These are phyloP conservation scores for Procavia capensis DNA, from an alignment of 2,113 vertebrate species.

Conservation along the genomic window DNA sequence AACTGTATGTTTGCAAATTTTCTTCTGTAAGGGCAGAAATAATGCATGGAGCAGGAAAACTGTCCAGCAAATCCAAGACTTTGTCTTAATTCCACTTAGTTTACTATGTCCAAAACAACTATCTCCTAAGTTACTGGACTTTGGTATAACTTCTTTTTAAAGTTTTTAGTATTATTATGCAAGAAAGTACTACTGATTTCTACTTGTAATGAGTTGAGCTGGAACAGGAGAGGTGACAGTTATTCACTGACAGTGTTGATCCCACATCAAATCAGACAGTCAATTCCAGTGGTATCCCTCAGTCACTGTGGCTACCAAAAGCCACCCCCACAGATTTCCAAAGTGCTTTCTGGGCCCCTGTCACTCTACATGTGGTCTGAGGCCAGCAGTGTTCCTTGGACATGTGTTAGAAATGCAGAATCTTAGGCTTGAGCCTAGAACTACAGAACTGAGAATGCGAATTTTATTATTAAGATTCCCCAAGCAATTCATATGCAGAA, in stretches of 20 bases:
- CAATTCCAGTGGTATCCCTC: not conserved
- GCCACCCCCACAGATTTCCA: not conserved
- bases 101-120: not conserved
- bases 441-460: not conserved
- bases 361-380: too few relatives aligned
- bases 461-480: not conserved
- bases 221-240: not conserved
- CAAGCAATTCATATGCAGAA: accelerated
- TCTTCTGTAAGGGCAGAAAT: not conserved
- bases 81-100: not conserved
- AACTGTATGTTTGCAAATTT: not conserved
- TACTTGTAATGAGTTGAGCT: not conserved
- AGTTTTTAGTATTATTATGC: not conserved
- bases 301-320: not conserved
- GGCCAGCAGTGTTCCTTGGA: not conserved
- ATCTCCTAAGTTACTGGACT: not conserved
- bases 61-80: not conserved
- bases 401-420: not conserved
- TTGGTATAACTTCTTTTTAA: not conserved
- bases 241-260: not conserved
- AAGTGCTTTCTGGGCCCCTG: not conserved
- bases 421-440: not conserved
- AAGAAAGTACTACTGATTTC: not conserved
- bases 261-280: not conserved
- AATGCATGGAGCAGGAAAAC: not conserved